A percentile compares a stretch with the other conserved stretches of the same genome.
phyloP scores from a whole-genome alignment of 1,140 invertebrate genomes.

The Trichonephila inaurata region DNA sequence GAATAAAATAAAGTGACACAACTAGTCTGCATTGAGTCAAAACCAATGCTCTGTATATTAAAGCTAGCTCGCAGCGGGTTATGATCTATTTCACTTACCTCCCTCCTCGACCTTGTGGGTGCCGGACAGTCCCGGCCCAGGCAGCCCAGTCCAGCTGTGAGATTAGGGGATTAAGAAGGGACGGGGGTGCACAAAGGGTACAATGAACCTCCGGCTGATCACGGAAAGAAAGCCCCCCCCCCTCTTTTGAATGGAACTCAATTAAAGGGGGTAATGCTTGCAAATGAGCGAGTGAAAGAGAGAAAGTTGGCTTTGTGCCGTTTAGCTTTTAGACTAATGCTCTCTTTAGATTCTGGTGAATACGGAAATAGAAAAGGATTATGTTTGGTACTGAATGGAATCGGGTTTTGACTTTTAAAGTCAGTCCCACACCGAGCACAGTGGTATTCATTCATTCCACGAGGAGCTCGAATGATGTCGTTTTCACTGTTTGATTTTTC shows the following conservation, averaged over 20 bases:
- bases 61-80: no score
- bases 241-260: slow-evolving; percentile 5
- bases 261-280: slow-evolving; percentile 48
- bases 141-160: neutral
- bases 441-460: no score
- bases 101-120: no score
- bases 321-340: neutral
- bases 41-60: no score
- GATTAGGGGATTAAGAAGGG: slow-evolving; percentile 9
- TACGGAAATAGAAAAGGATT: neutral
- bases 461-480: no score
- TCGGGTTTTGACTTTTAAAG: no score
- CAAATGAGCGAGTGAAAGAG: slow-evolving; percentile 6
- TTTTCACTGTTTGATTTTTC: no score
- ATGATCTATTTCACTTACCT: no score
- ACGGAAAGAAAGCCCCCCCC: neutral
- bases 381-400: neutral
- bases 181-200: neutral
- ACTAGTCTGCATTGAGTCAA: no score
- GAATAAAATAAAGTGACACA: no score
- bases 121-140: no score
- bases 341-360: neutral
- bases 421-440: no score
- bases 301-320: neutral
- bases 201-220: neutral